Evolutionary conservation across 2,888 invertebrate species (phyloP), one percentile per base, ranked within the genome.

Genomic region (Perithous albicinctus): DNA sequence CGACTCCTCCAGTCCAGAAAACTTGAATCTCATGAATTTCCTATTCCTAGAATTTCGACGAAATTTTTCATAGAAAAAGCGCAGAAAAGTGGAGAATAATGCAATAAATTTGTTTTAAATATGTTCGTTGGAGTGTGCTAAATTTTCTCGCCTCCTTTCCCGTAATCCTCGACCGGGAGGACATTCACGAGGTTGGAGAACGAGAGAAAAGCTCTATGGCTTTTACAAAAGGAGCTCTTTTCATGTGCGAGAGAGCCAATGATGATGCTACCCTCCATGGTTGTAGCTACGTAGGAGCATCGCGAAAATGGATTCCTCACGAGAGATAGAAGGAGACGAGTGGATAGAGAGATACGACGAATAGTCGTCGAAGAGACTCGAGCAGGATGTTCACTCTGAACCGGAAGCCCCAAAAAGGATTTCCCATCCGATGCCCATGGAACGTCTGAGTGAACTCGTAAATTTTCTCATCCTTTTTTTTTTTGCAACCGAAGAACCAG

Each of bases 221-320:
- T 73, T 63, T 74, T 74, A 29, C n/a, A n/a, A 32, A 29, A 67
- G 63, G 1, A 26, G 59, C 59, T 38, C 32, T 72, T 80, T 76
- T 72, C 75, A 75, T 43, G 64, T 48, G 54, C 38, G 41, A 41
- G 61, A 61, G 61, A 54, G 51, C 80, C 75, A 59, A 76, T 80
- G 63, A 80, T 70, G 69, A 67, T 26, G 38, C 20, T 61, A 1
- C 29, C 29, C n/a, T n/a, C n/a, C n/a, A n/a, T n/a, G n/a, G 26
- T 18, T 61, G 51, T 8, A 15, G 26, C 26, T 15, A 23, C 26
- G 54, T 29, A 43, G 41, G 41, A 38, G 35, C 7, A 18, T 18
- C 38, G 66, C 18, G 41, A 80, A 76, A 80, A 76, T 80, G 76
- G 70, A 80, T 80, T 75, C 32, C 70, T 80, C 56, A 35, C 59